Evolutionary conservation across 2,113 vertebrate species (phyloP).

Genomic region (Monopterus albus): DNA sequence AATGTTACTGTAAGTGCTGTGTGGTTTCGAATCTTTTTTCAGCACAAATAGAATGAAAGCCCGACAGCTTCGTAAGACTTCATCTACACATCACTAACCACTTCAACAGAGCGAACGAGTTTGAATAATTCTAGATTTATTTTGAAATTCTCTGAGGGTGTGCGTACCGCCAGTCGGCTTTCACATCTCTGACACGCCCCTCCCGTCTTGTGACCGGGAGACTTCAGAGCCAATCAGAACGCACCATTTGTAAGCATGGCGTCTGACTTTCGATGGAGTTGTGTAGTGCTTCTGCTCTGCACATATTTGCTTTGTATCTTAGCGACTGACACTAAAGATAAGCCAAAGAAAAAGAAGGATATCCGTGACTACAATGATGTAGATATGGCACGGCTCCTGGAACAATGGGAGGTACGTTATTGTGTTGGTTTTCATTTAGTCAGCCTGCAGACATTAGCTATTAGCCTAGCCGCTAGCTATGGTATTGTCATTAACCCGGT

Average conservation of each 20-base stretch:
- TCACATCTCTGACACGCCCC: slow-evolving; percentile 2
- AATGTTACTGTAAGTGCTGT: no score
- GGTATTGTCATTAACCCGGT: no score
- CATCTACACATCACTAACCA: no score
- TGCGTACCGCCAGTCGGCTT: background rate
- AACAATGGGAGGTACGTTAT: slow-evolving; percentile 92
- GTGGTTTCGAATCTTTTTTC: no score
- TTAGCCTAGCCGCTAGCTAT: slow-evolving; percentile 24
- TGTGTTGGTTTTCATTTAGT: background rate
- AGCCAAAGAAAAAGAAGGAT: slow-evolving; percentile 89
- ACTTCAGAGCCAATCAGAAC: slow-evolving; percentile 63
- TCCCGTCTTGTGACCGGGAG: slow-evolving; percentile 53
- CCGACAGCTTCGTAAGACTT: no score
- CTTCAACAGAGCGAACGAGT: background rate
- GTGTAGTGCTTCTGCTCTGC: slow-evolving; percentile 69
- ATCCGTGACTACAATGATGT: slow-evolving; percentile 97
- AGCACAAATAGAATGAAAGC: no score
- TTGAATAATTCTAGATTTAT: slow-evolving; percentile 1
- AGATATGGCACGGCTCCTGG: slow-evolving; percentile 95
- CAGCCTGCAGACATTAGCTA: background rate
- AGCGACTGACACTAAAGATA: slow-evolving; percentile 58
- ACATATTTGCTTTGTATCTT: slow-evolving; percentile 37
- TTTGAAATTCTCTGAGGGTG: slow-evolving; percentile 26
- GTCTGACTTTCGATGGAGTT: slow-evolving; percentile 53
- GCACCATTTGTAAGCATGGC: slow-evolving; percentile 79